phyloP scores from a whole-genome alignment of 1,140 invertebrate genomes.

The Formica exsecta region DNA sequence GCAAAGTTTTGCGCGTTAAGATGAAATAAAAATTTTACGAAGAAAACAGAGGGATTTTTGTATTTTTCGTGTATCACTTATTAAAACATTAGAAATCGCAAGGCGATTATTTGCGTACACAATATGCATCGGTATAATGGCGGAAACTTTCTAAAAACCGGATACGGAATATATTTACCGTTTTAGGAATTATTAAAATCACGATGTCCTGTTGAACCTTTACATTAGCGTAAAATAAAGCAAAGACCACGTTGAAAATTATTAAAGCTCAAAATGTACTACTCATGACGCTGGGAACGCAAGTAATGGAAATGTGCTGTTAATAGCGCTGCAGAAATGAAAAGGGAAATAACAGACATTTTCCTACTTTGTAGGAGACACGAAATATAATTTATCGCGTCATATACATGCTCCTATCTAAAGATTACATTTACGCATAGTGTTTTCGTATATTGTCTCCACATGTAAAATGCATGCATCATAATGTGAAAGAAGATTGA shows the following conservation, averaged over 20 bases:
- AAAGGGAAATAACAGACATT: slow-evolving; percentile 62
- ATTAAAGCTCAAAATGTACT: slow-evolving; percentile 60
- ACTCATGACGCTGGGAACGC: slow-evolving; percentile 45
- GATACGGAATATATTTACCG: slow-evolving; percentile 20
- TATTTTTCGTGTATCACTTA: slow-evolving; percentile 15
- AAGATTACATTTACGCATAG: slow-evolving; percentile 36
- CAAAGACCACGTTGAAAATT: slow-evolving; percentile 51
- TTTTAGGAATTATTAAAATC: slow-evolving; percentile 61
- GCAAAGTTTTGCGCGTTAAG: background rate
- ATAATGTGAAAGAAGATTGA: slow-evolving; percentile 16
- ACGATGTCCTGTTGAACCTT: slow-evolving; percentile 52
- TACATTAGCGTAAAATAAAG: slow-evolving; percentile 41
- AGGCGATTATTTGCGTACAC: slow-evolving; percentile 19
- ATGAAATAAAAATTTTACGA: slow-evolving; percentile 20
- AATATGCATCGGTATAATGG: slow-evolving; percentile 33
- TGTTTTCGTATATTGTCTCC: background rate
- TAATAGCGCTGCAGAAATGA: slow-evolving; percentile 58
- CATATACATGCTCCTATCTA: slow-evolving; percentile 17
- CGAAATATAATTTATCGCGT: slow-evolving; percentile 38
- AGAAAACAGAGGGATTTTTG: background rate
- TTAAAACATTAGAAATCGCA: background rate
- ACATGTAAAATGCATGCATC: background rate
- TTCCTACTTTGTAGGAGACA: slow-evolving; percentile 50
- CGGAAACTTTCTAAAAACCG: slow-evolving; percentile 45
- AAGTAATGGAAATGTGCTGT: slow-evolving; percentile 64